Conservation (phyloP, 2,113 vertebrate species). For the Chroicocephalus ridibundus region DNA sequence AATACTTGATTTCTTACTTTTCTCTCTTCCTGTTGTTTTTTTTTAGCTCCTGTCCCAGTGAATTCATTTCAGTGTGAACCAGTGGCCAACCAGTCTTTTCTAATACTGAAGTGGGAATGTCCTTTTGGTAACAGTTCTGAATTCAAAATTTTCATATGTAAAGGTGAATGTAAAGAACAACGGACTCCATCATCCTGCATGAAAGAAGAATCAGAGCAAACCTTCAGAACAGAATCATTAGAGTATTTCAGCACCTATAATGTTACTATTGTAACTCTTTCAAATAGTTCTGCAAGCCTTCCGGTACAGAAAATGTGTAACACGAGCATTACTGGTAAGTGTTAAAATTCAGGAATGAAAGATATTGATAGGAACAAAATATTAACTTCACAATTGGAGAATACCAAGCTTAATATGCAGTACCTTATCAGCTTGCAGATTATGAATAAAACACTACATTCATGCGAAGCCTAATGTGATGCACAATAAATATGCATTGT, state of each 20-base stretch:
- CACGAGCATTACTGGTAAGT: constrained; percentile 84
- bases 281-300: constrained; percentile 62
- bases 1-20: background rate
- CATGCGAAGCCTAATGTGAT: background rate
- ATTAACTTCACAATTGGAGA: background rate
- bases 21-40: background rate
- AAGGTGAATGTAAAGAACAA: background rate
- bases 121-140: constrained; percentile 63
- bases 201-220: background rate
- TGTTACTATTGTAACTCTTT: constrained; percentile 71
- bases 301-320: background rate
- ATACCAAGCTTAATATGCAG: background rate
- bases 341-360: background rate
- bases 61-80: constrained; percentile 49
- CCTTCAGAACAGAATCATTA: background rate
- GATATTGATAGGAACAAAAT: background rate
- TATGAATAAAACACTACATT: background rate
- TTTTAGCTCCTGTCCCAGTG: constrained; percentile 69
- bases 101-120: constrained; percentile 75
- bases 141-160: constrained; percentile 61
- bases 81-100: constrained; percentile 40
- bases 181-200: background rate
- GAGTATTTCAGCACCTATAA: constrained; percentile 73
- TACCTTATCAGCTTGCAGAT: background rate
- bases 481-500: background rate